A percentile compares a stretch with the other conserved stretches of the same genome.
Conservation (phyloP, 2,888 invertebrate genomes). For the Aricia artaxerxes region DNA sequence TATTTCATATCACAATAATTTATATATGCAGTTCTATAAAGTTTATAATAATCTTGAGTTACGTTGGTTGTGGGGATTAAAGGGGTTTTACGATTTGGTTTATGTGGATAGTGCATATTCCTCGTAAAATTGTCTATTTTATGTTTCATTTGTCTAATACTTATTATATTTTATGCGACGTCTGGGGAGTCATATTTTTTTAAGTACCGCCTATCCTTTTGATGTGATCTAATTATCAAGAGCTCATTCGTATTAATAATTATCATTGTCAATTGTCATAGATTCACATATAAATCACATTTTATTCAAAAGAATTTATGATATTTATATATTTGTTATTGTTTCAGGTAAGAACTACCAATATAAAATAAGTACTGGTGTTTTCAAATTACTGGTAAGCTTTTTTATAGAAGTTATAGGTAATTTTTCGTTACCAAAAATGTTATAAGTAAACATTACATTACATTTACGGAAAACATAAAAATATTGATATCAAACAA, state of each 20-base stretch:
- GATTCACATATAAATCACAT: background rate
- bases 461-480: background rate
- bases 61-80: background rate
- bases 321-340: conserved; percentile 14
- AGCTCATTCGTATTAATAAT: background rate
- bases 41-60: conserved; percentile 4
- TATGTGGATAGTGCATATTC: background rate
- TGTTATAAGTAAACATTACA: background rate
- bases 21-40: conserved; percentile 4
- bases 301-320: background rate
- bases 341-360: conserved; percentile 38
- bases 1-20: background rate
- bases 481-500: background rate
- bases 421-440: background rate
- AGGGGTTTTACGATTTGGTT: background rate
- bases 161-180: background rate
- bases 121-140: conserved; percentile 5
- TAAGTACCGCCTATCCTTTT: background rate
- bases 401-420: background rate
- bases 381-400: background rate
- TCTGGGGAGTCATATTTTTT: background rate
- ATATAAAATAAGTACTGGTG: background rate
- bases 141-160: background rate
- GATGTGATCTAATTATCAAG: background rate
- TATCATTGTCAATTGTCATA: background rate